phyloP scores from a whole-genome alignment of 2,888 invertebrate genomes.

The Drosophila glabriapex region DNA sequence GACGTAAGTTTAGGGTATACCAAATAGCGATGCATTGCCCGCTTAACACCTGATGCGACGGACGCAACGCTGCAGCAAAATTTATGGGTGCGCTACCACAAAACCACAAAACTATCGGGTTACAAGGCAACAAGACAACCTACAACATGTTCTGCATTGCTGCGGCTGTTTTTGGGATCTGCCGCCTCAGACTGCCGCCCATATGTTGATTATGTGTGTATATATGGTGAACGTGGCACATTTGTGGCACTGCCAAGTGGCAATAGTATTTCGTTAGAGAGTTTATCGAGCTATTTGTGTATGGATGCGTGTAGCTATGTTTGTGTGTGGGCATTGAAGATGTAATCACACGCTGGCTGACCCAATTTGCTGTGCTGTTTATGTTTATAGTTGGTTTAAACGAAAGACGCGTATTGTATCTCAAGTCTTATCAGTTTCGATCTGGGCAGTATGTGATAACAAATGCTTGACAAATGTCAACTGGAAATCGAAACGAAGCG shows the following conservation, averaged over 20 bases:
- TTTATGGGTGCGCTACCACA: slow-evolving; percentile 83
- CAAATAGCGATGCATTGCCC: slow-evolving; percentile 56
- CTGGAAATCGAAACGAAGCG: slow-evolving; percentile 58
- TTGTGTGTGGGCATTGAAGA: slow-evolving; percentile 30
- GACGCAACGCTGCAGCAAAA: slow-evolving; percentile 53
- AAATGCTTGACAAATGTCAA: slow-evolving; percentile 55
- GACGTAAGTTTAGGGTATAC: slow-evolving; percentile 52
- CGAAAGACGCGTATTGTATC: slow-evolving; percentile 17
- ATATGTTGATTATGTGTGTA: slow-evolving; percentile 63
- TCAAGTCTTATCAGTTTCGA: slow-evolving; percentile 55
- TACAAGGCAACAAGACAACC: slow-evolving; percentile 80
- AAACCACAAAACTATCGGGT: slow-evolving; percentile 81
- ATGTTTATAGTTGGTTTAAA: slow-evolving; percentile 42
- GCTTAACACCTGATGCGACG: slow-evolving; percentile 77
- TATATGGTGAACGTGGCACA: slow-evolving; percentile 60
- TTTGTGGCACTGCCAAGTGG: slow-evolving; percentile 62
- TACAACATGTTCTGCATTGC: slow-evolving; percentile 72
- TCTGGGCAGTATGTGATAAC: slow-evolving; percentile 66
- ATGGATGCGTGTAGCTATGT: neutral
- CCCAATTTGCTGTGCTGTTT: slow-evolving; percentile 71
- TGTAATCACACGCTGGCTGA: slow-evolving; percentile 51
- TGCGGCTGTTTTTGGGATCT: slow-evolving; percentile 38
- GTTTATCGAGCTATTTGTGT: slow-evolving; percentile 53
- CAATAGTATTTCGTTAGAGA: slow-evolving; percentile 68
- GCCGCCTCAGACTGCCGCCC: slow-evolving; percentile 50